Evolutionary conservation across 1,140 invertebrate species (phyloP), one percentile per base, ranked within the genome.

Genomic region (Camponotus pennsylvanicus): DNA sequence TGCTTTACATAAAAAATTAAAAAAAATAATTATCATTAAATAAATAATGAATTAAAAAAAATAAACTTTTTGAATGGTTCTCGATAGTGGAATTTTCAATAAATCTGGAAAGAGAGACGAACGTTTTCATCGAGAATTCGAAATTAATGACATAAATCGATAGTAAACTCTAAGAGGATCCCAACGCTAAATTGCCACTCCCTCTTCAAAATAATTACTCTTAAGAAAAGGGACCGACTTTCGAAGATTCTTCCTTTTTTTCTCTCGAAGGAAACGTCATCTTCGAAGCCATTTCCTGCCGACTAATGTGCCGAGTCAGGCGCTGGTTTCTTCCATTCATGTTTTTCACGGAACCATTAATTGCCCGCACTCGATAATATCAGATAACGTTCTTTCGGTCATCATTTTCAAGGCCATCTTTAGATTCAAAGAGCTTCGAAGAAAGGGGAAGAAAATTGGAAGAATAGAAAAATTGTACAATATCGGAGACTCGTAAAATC

Each of bases 271-370:
- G 73, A 85, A 85, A 85, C 82, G 71, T 85, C 82, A 78, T 85
- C 63, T 85, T 78, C 82, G 75, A 21, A 83, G 79, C 42, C 55
- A 70, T 83, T 83, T 83, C 79, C 79, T 83, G 79, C 73, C 79
- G 73, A 80, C 75, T 80, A 80, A 79, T 82, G 69, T 66, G 86
- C 64, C 85, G 69, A 85, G 85, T 82, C 79, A 85, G 59, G 76
- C 42, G 40, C 75, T 59, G 84, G 32, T 86, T 67, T 85, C 61
- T 85, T 55, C 73, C 90, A 88, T 91, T 91, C 87, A 89, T 87
- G 86, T 89, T 89, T 91, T 92, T 80, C 87, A 89, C 66, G 73
- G 69, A 84, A 84, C 88, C 83, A 92, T 92, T 92, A 92, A 93
- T 93, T 91, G 87, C 69, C 85, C 75, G 40, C 57, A 80, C 63